Evolutionary conservation across 1,140 invertebrate species (phyloP).

Genomic region (Eupristina koningsbergeri): DNA sequence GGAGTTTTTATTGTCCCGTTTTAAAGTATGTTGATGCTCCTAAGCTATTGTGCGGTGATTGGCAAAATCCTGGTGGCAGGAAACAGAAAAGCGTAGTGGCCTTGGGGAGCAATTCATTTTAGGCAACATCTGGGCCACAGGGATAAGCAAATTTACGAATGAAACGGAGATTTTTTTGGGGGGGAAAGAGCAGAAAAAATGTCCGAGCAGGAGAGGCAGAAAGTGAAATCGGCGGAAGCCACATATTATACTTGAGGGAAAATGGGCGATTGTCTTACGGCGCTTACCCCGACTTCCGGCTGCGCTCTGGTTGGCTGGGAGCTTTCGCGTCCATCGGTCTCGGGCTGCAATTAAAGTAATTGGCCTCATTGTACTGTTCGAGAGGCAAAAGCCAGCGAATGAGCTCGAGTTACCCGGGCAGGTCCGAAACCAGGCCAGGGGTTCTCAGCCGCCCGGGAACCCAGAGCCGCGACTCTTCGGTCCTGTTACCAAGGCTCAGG

Average conservation of each 20-base stretch:
- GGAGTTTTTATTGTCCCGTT: no score
- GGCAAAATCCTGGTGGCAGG: no score
- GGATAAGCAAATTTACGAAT: no score
- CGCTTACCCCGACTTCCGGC: constrained; percentile 65
- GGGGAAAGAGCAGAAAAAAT: not conserved
- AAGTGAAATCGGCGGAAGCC: constrained; percentile 59
- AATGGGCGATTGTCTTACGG: constrained; percentile 64
- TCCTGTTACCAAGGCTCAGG: no score
- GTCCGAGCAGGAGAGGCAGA: constrained; percentile 8
- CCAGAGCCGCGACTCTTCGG: not conserved
- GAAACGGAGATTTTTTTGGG: no score
- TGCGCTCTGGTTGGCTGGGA: constrained; percentile 57
- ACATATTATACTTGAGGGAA: constrained; percentile 58
- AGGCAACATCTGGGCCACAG: no score
- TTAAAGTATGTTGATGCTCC: no score
- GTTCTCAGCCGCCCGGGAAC: constrained; percentile 7
- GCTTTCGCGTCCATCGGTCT: constrained; percentile 64
- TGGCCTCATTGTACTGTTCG: constrained; percentile 69
- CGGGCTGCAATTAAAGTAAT: constrained; percentile 68
- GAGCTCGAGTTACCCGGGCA: constrained; percentile 35
- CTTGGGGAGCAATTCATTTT: no score
- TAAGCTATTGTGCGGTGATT: no score
- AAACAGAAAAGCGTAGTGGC: no score
- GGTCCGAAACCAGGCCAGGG: not conserved
- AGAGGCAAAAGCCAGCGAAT: constrained; percentile 64